Conservation (phyloP, 2,113 vertebrate genomes). For the Empidonax alnorum region DNA sequence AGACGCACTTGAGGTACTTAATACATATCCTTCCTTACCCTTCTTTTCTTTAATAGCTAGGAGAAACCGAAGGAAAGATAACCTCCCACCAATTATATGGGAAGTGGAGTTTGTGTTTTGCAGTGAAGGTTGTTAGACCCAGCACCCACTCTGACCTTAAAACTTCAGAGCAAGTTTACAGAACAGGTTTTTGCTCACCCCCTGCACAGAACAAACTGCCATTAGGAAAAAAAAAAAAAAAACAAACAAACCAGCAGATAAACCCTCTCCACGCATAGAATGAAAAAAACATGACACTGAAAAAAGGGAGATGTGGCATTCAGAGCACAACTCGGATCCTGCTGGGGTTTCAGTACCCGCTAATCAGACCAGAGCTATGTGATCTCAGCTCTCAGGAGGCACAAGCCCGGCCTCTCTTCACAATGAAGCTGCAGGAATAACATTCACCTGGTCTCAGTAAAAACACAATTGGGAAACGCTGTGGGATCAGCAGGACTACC, state of each 20-base stretch:
- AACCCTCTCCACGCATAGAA: neutral
- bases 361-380: neutral
- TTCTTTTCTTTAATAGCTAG: neutral
- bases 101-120: neutral
- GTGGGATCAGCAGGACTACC: neutral
- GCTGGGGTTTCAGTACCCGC: neutral
- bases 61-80: neutral
- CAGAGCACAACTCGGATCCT: neutral
- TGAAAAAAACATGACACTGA: neutral
- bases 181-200: neutral
- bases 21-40: neutral
- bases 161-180: neutral
- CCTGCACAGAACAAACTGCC: neutral
- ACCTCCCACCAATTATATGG: neutral
- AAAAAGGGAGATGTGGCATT: neutral
- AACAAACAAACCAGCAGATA: neutral
- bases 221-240: neutral
- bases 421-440: neutral
- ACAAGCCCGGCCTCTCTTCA: rapidly evolving
- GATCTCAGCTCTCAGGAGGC: neutral
- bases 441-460: neutral
- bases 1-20: neutral
- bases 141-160: neutral
- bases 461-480: neutral
- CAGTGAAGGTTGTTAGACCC: neutral